Evolutionary conservation across 2,113 vertebrate species (phyloP).

Genomic region (Salvator merianae): DNA sequence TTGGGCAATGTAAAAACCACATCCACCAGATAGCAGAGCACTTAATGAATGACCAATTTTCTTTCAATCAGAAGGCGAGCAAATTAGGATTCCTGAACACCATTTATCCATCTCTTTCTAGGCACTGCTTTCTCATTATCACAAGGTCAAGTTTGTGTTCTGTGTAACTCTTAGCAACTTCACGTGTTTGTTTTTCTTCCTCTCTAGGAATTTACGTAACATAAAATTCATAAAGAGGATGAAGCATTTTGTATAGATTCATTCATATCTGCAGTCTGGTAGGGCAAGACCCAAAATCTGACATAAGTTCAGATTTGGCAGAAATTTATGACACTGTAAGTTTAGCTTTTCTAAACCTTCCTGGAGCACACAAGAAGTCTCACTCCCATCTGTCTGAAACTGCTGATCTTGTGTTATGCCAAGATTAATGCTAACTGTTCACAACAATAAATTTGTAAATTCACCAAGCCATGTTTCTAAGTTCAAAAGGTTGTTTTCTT

Average conservation of each 20-base stretch:
- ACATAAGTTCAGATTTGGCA: no score
- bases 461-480: neutral
- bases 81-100: slow-evolving; percentile 23
- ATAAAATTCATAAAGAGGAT: neutral
- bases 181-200: neutral
- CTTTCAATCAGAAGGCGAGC: slow-evolving; percentile 41
- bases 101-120: slow-evolving; percentile 21
- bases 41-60: slow-evolving; percentile 50
- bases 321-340: no score
- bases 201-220: neutral
- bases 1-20: slow-evolving; percentile 45
- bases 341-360: no score
- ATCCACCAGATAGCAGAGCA: slow-evolving; percentile 31
- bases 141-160: neutral
- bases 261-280: neutral
- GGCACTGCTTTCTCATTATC: slow-evolving; percentile 2
- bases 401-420: neutral
- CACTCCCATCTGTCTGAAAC: no score
- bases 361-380: no score
- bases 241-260: neutral
- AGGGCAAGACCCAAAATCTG: no score
- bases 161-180: neutral
- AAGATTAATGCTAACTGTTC: neutral
- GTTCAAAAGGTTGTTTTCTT: neutral
- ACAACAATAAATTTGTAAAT: neutral